Percentiles rank a stretch among this genome's conserved stretches.
Conservation (phyloP, 2,888 invertebrate genomes). For the Idaea dimidiata region DNA sequence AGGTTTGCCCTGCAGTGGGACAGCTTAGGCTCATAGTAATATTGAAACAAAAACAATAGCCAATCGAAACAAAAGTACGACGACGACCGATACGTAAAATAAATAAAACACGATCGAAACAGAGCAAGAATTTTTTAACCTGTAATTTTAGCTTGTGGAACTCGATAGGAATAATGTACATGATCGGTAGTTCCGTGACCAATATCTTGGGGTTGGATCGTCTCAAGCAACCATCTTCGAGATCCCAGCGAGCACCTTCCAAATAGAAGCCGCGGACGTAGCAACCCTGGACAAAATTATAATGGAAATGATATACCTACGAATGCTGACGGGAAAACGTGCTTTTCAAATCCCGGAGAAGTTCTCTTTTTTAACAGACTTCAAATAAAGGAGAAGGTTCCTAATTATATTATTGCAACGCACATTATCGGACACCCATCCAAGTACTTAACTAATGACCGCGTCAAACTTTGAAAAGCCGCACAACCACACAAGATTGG, state of each 20-base stretch:
- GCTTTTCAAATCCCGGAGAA: no score
- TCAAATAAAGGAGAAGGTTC: no score
- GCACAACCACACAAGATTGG: no score
- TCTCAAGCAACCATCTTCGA: conserved; percentile 84
- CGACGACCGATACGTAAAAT: not conserved
- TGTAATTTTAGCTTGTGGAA: conserved; percentile 90
- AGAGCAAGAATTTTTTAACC: conserved; percentile 63
- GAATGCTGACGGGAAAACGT: not conserved
- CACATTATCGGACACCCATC: no score
- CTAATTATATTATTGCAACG: no score
- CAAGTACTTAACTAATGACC: no score
- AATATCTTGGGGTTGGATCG: conserved; percentile 91
- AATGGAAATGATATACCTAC: not conserved
- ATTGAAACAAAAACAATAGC: no score
- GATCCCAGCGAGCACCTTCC: conserved; percentile 94
- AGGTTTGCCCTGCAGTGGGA: no score
- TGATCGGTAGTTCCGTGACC: conserved; percentile 91
- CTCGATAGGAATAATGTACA: conserved; percentile 93
- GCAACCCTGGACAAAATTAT: conserved; percentile 83
- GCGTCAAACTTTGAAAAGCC: no score
- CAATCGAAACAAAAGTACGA: no score
- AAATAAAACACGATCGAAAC: not conserved
- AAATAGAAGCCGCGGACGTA: conserved; percentile 90
- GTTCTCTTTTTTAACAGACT: no score
- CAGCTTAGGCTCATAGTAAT: no score